Evolutionary conservation across 2,888 invertebrate species (phyloP).

Genomic region (Seladonia tumulorum): DNA sequence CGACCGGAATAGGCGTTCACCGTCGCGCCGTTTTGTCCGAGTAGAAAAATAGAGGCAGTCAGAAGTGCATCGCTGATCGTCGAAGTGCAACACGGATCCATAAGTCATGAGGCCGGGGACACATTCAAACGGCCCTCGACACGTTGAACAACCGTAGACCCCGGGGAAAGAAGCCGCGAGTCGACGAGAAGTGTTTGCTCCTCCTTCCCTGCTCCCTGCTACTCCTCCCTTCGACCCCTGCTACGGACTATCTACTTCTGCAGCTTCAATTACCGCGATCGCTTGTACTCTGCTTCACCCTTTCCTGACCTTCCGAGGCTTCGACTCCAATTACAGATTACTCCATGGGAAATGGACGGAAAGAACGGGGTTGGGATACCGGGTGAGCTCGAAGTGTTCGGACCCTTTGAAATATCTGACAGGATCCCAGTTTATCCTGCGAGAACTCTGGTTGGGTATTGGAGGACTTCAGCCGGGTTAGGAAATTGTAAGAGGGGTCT

Average conservation of each 20-base stretch:
- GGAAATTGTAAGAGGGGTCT: background rate
- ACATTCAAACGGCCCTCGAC: conserved; percentile 65
- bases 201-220: background rate
- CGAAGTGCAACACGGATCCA: conserved; percentile 74
- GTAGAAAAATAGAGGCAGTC: background rate
- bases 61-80: conserved; percentile 66
- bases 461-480: background rate
- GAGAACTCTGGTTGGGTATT: background rate
- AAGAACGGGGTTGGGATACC: background rate
- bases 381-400: background rate
- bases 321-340: conserved; percentile 5
- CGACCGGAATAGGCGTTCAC: background rate
- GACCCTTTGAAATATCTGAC: background rate
- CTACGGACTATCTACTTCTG: conserved; percentile 32
- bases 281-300: background rate
- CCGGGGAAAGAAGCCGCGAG: conserved; percentile 61
- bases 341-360: background rate
- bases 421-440: background rate
- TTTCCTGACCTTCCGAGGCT: conserved; percentile 5
- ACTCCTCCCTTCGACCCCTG: conserved; percentile 8
- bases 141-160: conserved; percentile 65
- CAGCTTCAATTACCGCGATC: conserved; percentile 42
- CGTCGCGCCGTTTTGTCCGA: background rate
- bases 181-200: conserved; percentile 70
- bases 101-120: conserved; percentile 77